These are phyloP conservation scores for Grallaria varia DNA, from an alignment of 2,113 vertebrate species.

Conservation along the genomic window DNA sequence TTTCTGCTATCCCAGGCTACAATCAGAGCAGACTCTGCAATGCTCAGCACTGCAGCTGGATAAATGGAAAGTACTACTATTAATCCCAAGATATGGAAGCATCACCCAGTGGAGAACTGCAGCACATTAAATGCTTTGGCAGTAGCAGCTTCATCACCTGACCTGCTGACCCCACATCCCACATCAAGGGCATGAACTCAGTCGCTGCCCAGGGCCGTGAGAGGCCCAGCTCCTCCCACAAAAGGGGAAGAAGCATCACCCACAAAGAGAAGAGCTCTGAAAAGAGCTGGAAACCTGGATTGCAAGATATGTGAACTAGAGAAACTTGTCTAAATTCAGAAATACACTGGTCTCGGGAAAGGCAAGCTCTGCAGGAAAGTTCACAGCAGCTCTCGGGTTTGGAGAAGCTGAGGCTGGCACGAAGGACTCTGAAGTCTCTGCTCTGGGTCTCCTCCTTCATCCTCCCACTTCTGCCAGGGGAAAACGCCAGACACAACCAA, in stretches of 20 bases:
- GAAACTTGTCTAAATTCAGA: neutral
- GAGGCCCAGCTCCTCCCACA: rapidly evolving
- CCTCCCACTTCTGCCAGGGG: rapidly evolving
- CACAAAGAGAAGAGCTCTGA: neutral
- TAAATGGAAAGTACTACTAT: neutral
- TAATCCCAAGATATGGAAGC: neutral
- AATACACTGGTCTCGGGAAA: neutral
- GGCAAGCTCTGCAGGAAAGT: neutral
- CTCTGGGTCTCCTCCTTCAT: neutral
- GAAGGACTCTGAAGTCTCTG: neutral
- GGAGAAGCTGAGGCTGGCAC: neutral
- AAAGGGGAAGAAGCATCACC: neutral
- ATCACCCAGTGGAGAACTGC: neutral
- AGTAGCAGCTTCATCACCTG: neutral
- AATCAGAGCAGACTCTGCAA: neutral
- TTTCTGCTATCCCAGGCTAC: neutral
- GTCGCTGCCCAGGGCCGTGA: neutral
- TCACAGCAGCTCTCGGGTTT: neutral
- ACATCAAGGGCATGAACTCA: neutral
- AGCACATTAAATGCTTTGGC: rapidly evolving
- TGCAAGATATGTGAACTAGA: neutral
- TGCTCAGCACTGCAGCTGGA: rapidly evolving
- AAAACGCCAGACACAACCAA: neutral
- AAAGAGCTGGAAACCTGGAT: neutral
- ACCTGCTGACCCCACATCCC: neutral